Evolutionary conservation across 2,797 vertebrate genomes (phyloP), one percentile per base, ranked within the genome.

Genomic region (Cephalopachus bancanus): DNA sequence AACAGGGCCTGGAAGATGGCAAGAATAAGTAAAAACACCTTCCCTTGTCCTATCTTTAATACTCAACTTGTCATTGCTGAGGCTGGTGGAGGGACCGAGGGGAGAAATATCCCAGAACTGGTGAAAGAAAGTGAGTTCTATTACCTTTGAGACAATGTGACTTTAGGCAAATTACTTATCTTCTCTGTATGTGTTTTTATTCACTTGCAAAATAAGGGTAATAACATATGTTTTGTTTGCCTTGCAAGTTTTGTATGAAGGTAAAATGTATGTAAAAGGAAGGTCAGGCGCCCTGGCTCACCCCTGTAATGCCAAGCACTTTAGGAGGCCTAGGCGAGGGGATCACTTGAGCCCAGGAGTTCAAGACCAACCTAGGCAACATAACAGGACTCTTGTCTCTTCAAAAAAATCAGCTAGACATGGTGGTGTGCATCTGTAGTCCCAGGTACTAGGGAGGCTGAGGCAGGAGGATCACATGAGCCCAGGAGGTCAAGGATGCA

Each of bases 161-260:
- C 51, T 76, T 87, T 60, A 80, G 9, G 10, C 79, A 88, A 91
- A 4, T 85, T 80, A 53, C 7, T 72, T 51, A 64, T 20, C 4
- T 80, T 86, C 62, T 88, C 15, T 17, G 4, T 37, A 12, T 62
- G 20, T 6, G 10, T 26, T 83, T 83, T 92, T n/a, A 53, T 30
- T 91, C 30, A 55, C 3, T 26, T 89, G 84, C 57, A 83, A 85
- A 55, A 24, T 51, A 51, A 88, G 19, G 69, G 24, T 65, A 88
- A 26, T n/a, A 93, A 72, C 9, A 89, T 10, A 74, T 53, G 51
- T 9, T 75, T n/a, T 75, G 15, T 53, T 28, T 80, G 33, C 93
- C 86, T 74, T 93, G 53, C 19, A 85, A 95, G 60, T 88, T 67
- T 78, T 91, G 60, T 91, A 6, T 88, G 51, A 95, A 62, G 62